Base-by-base conservation (phyloP, 2,797 vertebrate genomes). In the Rhadinocentrus ornatus region DNA sequence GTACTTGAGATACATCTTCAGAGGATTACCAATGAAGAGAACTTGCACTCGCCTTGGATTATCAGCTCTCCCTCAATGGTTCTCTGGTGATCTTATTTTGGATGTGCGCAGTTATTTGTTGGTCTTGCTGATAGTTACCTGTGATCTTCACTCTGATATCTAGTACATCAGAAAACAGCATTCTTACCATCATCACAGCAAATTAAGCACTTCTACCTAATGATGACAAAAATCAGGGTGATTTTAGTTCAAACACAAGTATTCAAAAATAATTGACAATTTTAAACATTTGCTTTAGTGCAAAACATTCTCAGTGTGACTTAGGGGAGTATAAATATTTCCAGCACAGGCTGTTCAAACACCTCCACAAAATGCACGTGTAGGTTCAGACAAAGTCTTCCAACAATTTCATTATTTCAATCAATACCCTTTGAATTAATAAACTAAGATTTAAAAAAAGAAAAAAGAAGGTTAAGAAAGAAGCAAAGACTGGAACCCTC, bases 371-470 rank as follows among this genome's bases (percentile, higher is more conserved):
- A 73, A 82, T 77, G 71, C 22, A 74, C 9, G 44, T n/a, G 44
- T 16, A 64, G 71, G 75, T 64, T 32, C 73, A 87, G 57, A 87
- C 82, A 82, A 73, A 68, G 70, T 69, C 29, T 72, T 77, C 57
- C 0, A 53, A 86, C 75, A 86, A 75, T 80, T 86, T 67, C 57
- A 81, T 86, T 82, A 86, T 83, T 85, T 86, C 81, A 87, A 90
- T 84, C 76, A 65, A 60, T 16, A 52, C 69, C 67, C 86, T 81
- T 88, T 76, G 82, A 87, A 88, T 91, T 86, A 93, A 92, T 89
- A 88, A 91, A 78, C 55, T 59, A 74, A 87, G 85, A 91, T 90
- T 88, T 10, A 48, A 7, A 52, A 52, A 24, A 10, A 24, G 11
- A 24, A 11, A 88, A 85, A 91, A 90, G 84, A 76, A 86, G 16